Evolutionary conservation across 2,888 invertebrate genomes (phyloP).

Genomic region (Cheilosia urbana): DNA sequence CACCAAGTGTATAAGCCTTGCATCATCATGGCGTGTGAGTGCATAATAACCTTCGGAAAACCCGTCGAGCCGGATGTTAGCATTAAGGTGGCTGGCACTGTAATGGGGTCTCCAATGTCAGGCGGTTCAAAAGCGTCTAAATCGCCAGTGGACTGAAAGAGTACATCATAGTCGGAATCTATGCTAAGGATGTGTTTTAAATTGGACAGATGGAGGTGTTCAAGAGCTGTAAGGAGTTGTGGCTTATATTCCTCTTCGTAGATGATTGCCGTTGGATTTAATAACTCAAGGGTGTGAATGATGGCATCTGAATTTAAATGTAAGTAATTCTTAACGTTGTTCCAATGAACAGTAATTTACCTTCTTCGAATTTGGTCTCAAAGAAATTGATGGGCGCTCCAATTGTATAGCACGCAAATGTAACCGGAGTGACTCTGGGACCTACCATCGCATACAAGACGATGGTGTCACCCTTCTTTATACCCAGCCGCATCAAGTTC

Average conservation of each 20-base stretch:
- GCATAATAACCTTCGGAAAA: slow-evolving; percentile 70
- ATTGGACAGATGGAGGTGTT: slow-evolving; percentile 33
- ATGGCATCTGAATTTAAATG: slow-evolving; percentile 58
- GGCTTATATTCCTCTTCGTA: slow-evolving; percentile 62
- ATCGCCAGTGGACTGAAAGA: slow-evolving; percentile 9
- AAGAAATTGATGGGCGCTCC: slow-evolving; percentile 75
- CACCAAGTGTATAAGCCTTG: slow-evolving; percentile 71
- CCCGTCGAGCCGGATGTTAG: slow-evolving; percentile 76
- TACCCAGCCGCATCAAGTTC: slow-evolving; percentile 66
- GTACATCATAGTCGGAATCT: slow-evolving; percentile 17
- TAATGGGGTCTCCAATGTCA: slow-evolving; percentile 58
- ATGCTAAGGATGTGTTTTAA: slow-evolving; percentile 57
- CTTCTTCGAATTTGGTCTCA: slow-evolving; percentile 68
- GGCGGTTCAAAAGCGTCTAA: slow-evolving; percentile 37
- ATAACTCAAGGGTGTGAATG: slow-evolving; percentile 30
- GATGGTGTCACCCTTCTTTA: slow-evolving; percentile 69
- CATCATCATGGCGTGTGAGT: slow-evolving; percentile 70
- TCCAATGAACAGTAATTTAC: slow-evolving; percentile 47
- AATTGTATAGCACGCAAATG: slow-evolving; percentile 69
- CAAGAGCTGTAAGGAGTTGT: slow-evolving; percentile 48
- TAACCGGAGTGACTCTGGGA: slow-evolving; percentile 54
- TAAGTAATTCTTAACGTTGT: slow-evolving; percentile 20
- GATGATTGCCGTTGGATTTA: slow-evolving; percentile 74
- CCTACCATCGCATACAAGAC: slow-evolving; percentile 69
- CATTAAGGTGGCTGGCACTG: slow-evolving; percentile 64